These are phyloP conservation scores for Oreochromis tanganicae DNA, from an alignment of 2,113 vertebrate genomes.

Conservation along the genomic window DNA sequence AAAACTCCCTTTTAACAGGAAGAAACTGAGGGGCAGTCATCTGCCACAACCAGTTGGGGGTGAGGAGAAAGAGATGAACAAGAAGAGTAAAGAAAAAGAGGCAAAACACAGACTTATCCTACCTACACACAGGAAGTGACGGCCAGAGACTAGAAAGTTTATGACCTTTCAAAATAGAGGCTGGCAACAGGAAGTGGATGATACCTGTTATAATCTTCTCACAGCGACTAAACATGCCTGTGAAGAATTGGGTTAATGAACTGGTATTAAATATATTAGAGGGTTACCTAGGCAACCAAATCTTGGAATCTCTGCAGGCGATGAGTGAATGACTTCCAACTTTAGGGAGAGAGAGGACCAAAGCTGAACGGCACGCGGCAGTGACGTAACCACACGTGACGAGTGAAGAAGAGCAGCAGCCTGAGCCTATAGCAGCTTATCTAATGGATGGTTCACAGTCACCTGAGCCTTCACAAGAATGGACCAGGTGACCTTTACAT, in stretches of 20 bases:
- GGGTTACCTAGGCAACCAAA: not conserved
- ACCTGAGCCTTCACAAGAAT: not conserved
- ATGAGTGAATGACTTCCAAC: not conserved
- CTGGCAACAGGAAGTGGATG: accelerated
- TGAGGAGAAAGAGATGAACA: accelerated
- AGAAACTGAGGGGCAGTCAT: not conserved
- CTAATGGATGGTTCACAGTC: not conserved
- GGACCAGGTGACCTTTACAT: not conserved
- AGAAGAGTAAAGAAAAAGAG: not conserved
- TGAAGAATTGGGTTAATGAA: not conserved
- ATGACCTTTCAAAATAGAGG: not conserved
- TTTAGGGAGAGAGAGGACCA: accelerated
- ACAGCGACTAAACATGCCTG: not conserved
- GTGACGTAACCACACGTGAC: not conserved
- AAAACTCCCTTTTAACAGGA: not conserved
- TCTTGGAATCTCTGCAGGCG: not conserved
- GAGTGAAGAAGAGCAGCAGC: not conserved
- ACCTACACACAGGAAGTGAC: not conserved
- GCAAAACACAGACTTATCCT: not conserved
- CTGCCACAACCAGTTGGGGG: accelerated
- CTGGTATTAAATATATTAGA: not conserved
- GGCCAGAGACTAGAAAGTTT: accelerated
- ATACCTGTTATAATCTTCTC: not conserved
- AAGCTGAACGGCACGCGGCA: not conserved
- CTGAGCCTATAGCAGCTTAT: not conserved